Conservation (phyloP, 2,797 vertebrate species). For the Argya squamiceps region DNA sequence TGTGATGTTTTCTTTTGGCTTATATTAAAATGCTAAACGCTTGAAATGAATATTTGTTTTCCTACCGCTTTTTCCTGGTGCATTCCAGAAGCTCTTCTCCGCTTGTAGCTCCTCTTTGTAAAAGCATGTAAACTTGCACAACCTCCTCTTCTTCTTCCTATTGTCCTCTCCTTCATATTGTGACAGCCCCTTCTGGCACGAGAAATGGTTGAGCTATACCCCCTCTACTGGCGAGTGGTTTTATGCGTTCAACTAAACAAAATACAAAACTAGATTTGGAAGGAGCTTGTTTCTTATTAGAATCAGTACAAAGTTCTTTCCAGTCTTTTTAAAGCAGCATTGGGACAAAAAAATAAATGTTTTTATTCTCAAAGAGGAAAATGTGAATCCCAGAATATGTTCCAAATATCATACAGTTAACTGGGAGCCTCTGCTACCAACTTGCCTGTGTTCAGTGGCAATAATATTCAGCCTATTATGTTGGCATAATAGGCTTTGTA, state of each 20-base stretch:
- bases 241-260: not conserved
- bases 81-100: not conserved
- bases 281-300: not conserved
- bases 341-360: not conserved
- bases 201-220: not conserved
- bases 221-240: not conserved
- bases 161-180: not conserved
- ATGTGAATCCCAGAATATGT: not conserved
- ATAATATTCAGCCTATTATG: not conserved
- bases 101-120: not conserved
- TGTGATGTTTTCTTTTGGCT: not conserved
- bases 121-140: not conserved
- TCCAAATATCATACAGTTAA: not conserved
- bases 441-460: not conserved
- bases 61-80: not conserved
- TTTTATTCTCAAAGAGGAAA: not conserved
- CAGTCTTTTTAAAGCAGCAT: not conserved
- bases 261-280: not conserved
- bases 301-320: not conserved
- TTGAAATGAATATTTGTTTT: conserved; percentile 1
- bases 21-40: not conserved
- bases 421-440: not conserved
- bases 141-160: not conserved
- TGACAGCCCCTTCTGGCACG: not conserved
- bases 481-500: not conserved